These are phyloP conservation scores for Oreohelix idahoensis DNA, from an alignment of 1,140 invertebrate genomes.

Conservation along the genomic window DNA sequence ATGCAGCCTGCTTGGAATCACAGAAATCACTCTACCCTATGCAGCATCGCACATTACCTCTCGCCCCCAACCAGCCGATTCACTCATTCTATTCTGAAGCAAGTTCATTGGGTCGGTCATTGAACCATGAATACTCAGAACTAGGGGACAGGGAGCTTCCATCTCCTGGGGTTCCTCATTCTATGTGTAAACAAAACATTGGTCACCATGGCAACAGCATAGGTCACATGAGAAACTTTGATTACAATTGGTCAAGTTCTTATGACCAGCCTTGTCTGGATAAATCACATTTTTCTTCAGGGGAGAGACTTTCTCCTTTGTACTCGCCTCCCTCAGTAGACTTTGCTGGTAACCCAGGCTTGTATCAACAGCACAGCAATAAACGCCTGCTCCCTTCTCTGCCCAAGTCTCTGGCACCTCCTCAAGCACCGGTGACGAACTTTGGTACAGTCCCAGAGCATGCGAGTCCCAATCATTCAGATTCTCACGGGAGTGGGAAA, in stretches of 20 bases:
- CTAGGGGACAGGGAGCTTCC: not conserved
- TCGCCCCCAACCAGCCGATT: not conserved
- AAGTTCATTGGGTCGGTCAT: not conserved
- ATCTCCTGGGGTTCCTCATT: slow-evolving; percentile 21
- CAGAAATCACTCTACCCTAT: not conserved
- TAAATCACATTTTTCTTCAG: slow-evolving; percentile 6
- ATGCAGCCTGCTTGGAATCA: slow-evolving; percentile 13
- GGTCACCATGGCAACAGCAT: not conserved
- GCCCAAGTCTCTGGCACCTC: not conserved
- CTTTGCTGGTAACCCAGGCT: not conserved
- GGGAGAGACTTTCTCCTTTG: not conserved
- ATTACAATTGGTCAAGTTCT: slow-evolving; percentile 8
- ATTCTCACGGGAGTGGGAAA: slow-evolving; percentile 43
- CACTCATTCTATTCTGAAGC: slow-evolving; percentile 27
- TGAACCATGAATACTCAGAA: slow-evolving; percentile 38
- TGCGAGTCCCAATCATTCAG: not conserved
- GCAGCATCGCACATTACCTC: slow-evolving; percentile 33
- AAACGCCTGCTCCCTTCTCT: not conserved
- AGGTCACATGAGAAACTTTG: slow-evolving; percentile 14
- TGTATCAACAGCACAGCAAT: not conserved
- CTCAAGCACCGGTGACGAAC: not conserved
- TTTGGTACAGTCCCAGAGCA: not conserved
- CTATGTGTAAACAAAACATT: slow-evolving; percentile 2
- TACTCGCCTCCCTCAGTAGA: not conserved
- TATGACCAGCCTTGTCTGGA: slow-evolving; percentile 9